A percentile compares a stretch with the other conserved stretches of the same genome.
Conservation (phyloP, 1,140 invertebrate genomes). For the Protaetia brevitarsis region DNA sequence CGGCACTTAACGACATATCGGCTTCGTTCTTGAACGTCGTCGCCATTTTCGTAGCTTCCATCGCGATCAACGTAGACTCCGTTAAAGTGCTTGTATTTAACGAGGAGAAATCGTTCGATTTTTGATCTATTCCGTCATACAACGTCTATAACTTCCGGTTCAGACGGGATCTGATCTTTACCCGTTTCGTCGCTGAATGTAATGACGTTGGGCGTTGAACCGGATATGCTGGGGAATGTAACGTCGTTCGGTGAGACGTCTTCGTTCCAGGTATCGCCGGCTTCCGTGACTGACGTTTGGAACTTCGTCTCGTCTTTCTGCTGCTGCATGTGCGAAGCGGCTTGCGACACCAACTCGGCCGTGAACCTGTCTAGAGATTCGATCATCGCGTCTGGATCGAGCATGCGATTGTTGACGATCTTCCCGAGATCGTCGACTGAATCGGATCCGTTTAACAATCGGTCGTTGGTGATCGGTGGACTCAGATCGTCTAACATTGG, state of each 20-base stretch:
- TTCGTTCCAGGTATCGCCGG: slow-evolving; percentile 69
- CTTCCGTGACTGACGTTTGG: slow-evolving; percentile 34
- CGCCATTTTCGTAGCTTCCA: slow-evolving; percentile 69
- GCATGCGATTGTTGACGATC: slow-evolving; percentile 43
- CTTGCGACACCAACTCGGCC: slow-evolving; percentile 60
- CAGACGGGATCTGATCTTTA: slow-evolving; percentile 25
- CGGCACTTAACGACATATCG: slow-evolving; percentile 59
- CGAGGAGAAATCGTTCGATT: slow-evolving; percentile 45
- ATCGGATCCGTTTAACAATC: background rate
- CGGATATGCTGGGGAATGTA: slow-evolving; percentile 74
- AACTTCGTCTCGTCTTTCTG: slow-evolving; percentile 37
- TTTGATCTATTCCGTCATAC: slow-evolving; percentile 28
- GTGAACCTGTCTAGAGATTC: slow-evolving; percentile 63
- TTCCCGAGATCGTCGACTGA: background rate
- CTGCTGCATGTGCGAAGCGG: slow-evolving; percentile 49
- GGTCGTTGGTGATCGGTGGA: background rate
- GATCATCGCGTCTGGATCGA: slow-evolving; percentile 65
- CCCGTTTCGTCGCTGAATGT: slow-evolving; percentile 65
- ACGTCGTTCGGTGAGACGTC: slow-evolving; percentile 67
- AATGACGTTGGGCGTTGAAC: slow-evolving; percentile 65
- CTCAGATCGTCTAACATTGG: background rate
- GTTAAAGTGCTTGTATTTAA: slow-evolving; percentile 54
- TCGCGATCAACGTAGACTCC: slow-evolving; percentile 66
- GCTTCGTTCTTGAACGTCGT: slow-evolving; percentile 58
- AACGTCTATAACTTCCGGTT: slow-evolving; percentile 33